Evolutionary conservation across 2,113 vertebrate species (phyloP), one percentile per base, ranked within the genome.

Genomic region (Xenus cinereus): DNA sequence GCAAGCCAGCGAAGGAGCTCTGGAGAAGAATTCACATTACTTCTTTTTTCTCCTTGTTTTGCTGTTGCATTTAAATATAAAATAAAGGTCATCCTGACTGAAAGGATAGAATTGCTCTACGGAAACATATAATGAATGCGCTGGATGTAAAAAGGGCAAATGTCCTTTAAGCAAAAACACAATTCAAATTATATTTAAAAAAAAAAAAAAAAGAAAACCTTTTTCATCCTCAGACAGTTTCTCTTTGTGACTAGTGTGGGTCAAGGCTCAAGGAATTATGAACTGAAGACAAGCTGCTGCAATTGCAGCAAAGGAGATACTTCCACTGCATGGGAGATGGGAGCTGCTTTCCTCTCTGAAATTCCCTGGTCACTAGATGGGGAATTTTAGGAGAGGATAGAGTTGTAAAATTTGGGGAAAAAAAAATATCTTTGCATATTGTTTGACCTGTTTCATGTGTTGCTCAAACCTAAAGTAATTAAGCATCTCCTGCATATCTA

Each of bases 31-130:
- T n/a, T 90, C 82, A 50, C 14, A 5, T 94, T 63, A 33, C 22
- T 79, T 87, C n/a, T 46, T 71, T 86, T 90, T 66, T 50, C 27
- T 85, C 50, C 48, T 87, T 87, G 62, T 74, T 97, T 91, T 92
- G 76, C 48, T 79, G 32, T 62, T 89, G 74, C 37, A 81, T 93
- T 95, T 93, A 95, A 97, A 84, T 82, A 94, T 60, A 87, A 90
- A 94, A 81, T 89, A 97, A 97, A 96, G 96, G 93, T 96, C 93
- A 97, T 53, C 59, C 95, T 79, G 84, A 91, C 89, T 46, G 77
- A 87, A 90, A 79, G 81, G 87, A 69, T 4, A 79, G 77, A 87
- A 81, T 32, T 91, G 43, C 71, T 95, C 57, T 69, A 33, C 1
- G 4, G 87, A 84, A 95, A 87, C 17, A 80, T n/a, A 39, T 54